phyloP scores from a whole-genome alignment of 23 tunicate genomes.

The Trididemnum clinides region DNA sequence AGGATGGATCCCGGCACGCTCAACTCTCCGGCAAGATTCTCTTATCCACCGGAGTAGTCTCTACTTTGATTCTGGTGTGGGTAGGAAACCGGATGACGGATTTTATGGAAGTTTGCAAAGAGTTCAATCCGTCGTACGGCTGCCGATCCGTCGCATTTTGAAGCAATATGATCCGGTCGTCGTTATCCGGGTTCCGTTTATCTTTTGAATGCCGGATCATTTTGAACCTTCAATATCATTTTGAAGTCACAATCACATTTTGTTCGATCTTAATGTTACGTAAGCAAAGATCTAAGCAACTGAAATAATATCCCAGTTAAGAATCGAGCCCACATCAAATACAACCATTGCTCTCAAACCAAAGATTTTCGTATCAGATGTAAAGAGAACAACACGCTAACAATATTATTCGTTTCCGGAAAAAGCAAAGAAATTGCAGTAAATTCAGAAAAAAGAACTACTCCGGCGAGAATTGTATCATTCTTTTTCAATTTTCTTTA shows the following conservation, averaged over 20 bases:
- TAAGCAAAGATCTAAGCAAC: no score
- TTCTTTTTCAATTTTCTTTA: no score
- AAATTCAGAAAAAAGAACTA: no score
- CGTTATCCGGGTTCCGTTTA: constrained; percentile 29
- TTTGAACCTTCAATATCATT: constrained; percentile 39
- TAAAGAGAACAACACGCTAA: no score
- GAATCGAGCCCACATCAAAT: no score
- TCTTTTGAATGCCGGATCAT: constrained; percentile 48
- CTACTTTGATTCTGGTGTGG: constrained; percentile 36
- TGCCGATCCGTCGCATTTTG: background rate
- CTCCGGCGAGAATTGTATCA: no score
- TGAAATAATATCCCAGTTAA: no score
- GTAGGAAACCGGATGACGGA: constrained; percentile 14
- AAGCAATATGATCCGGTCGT: background rate
- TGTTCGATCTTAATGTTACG: no score
- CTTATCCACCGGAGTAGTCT: background rate
- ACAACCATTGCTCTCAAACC: no score
- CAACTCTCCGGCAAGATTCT: background rate
- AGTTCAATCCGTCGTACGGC: constrained; percentile 46
- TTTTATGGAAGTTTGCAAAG: constrained; percentile 1
- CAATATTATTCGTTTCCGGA: no score
- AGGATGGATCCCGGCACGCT: background rate
- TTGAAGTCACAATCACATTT: background rate
- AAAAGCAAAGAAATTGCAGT: no score
- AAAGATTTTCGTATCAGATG: no score